Evolutionary conservation across 2,888 invertebrate species (phyloP).

Genomic region (Apodemia zela): DNA sequence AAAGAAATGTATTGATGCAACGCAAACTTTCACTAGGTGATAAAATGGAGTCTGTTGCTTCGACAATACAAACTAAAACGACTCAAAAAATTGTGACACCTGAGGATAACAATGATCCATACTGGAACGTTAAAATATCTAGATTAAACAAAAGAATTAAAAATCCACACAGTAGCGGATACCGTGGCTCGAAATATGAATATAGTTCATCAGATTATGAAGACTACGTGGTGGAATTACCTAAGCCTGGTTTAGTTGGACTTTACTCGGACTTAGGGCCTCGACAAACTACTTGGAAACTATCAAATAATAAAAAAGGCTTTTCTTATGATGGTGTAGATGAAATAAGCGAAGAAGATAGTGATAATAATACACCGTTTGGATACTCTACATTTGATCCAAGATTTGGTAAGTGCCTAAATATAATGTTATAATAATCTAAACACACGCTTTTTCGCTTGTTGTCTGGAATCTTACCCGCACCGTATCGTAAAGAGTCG

Average conservation of each 20-base stretch:
- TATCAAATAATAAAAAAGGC: constrained; percentile 38
- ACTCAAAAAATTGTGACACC: constrained; percentile 45
- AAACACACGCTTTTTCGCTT: no score
- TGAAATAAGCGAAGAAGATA: constrained; percentile 44
- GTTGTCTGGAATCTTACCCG: no score
- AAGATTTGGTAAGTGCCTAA: constrained; percentile 46
- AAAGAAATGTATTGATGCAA: constrained; percentile 51
- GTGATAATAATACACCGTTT: constrained; percentile 43
- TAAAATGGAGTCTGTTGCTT: constrained; percentile 36
- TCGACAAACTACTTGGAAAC: constrained; percentile 43
- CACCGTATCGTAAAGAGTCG: no score
- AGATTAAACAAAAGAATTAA: constrained; percentile 37
- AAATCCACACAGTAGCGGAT: constrained; percentile 33
- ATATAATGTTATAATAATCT: constrained; percentile 14
- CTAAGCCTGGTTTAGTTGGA: constrained; percentile 61
- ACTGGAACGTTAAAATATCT: constrained; percentile 63
- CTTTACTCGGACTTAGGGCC: constrained; percentile 56
- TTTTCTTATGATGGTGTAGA: constrained; percentile 36
- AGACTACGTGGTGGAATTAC: constrained; percentile 58
- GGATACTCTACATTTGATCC: constrained; percentile 66
- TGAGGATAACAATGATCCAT: constrained; percentile 56
- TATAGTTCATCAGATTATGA: constrained; percentile 47
- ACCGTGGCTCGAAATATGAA: constrained; percentile 38
- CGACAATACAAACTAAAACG: constrained; percentile 33
- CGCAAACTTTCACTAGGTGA: constrained; percentile 39